Base-by-base conservation (phyloP, 2,888 invertebrate species). In the Spatulosminthurus flaviceps region DNA sequence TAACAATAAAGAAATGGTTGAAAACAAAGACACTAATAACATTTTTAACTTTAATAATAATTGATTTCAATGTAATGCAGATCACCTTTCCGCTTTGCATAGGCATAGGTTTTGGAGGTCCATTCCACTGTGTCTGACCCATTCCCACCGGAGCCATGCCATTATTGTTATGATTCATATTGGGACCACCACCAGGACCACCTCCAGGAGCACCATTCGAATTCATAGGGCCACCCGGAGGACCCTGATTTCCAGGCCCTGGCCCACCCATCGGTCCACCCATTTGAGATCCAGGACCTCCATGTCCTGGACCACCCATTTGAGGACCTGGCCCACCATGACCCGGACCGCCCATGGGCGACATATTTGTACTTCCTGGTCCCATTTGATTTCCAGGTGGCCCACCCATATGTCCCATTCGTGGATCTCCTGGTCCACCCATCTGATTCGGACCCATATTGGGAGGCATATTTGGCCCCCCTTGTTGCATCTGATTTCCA, bases 71-170 rank as follows among this genome's bases (percentile, higher is more conserved):
- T 34, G 22, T 13, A 19, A 1, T 24, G 16, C 5, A 67, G 83
- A 84, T 84, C 87, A 96, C 93, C 90, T 95, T 94, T 70, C 94
- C 94, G 75, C 95, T 95, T 87, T 94, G 94, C 82, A 95, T 95
- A 85, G 96, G 94, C 93, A 96, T 94, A 19, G 96, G 95, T 82
- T 87, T 87, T 1, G 86, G 86, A 22, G 84, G 84, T 84, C 87
- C 86, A 83, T 85, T 77, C 85, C 84, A 81, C 64, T 82, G 82
- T 51, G 84, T 80, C 79, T 85, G 83, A 72, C 66, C 82, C 82
- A 83, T 81, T 69, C 85, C 85, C 82, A 75, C 85, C 73, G 76
- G 85, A 81, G 79, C 80, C 81, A 83, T 83, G 67, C 82, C 82
- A 41, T 82, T 81, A 26, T 83, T 84, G 51, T 51, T 51, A 64